These are phyloP conservation scores for Megamerina dolium DNA, from an alignment of 2,888 invertebrate genomes.

Conservation along the genomic window DNA sequence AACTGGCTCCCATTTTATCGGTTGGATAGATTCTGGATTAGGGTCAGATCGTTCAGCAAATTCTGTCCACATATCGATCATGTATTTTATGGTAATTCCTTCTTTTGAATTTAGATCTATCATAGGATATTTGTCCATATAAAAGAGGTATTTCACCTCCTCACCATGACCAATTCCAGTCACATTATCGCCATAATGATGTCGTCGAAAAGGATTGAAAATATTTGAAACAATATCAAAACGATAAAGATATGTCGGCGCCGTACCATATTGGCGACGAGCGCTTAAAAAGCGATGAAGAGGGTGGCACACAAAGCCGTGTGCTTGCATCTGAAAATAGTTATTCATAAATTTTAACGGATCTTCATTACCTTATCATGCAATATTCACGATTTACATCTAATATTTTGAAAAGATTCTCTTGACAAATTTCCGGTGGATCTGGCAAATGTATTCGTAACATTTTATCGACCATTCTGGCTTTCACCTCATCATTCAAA, in stretches of 20 bases:
- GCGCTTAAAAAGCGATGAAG: slow-evolving; percentile 32
- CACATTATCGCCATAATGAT: slow-evolving; percentile 23
- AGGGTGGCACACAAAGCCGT: too few relatives aligned
- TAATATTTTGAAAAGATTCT: too few relatives aligned
- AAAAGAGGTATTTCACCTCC: slow-evolving; percentile 43
- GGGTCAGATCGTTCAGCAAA: slow-evolving; percentile 42
- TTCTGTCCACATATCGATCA: slow-evolving; percentile 39
- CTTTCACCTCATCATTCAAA: too few relatives aligned
- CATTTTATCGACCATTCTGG: too few relatives aligned
- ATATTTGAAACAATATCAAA: slow-evolving; percentile 45
- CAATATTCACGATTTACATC: too few relatives aligned
- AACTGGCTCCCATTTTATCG: slow-evolving; percentile 30
- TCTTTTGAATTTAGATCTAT: slow-evolving; percentile 29
- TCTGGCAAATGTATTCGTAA: too few relatives aligned
- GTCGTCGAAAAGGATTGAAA: slow-evolving; percentile 38
- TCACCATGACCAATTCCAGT: slow-evolving; percentile 42
- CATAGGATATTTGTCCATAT: slow-evolving; percentile 29
- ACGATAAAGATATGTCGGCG: slow-evolving; percentile 42
- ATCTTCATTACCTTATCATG: too few relatives aligned
- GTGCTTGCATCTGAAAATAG: too few relatives aligned
- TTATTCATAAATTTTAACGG: too few relatives aligned
- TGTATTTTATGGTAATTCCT: slow-evolving; percentile 36
- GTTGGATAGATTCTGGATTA: slow-evolving; percentile 27
- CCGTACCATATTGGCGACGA: slow-evolving; percentile 28
- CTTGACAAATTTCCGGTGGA: too few relatives aligned